Evolutionary conservation across 2,888 invertebrate genomes (phyloP).

Genomic region (Pecten maximus): DNA sequence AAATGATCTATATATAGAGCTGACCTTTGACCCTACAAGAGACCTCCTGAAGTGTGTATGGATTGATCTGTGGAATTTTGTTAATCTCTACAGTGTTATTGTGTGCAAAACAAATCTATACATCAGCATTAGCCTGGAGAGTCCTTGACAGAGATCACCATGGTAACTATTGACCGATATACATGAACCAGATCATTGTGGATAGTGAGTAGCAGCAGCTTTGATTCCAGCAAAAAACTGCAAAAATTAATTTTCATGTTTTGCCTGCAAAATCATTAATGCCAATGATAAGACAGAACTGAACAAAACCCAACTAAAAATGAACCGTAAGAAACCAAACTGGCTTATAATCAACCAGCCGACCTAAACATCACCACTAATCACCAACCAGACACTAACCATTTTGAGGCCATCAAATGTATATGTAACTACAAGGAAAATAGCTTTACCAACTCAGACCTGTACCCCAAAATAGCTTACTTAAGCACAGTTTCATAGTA

Average conservation of each 20-base stretch:
- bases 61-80: neutral
- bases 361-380: too few relatives aligned
- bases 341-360: neutral
- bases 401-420: neutral
- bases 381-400: neutral
- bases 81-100: neutral
- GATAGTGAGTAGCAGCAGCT: neutral
- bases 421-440: neutral
- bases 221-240: too few relatives aligned
- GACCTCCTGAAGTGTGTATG: neutral
- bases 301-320: neutral
- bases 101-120: conserved; percentile 11
- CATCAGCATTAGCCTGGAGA: neutral
- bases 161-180: neutral
- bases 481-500: too few relatives aligned
- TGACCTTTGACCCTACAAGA: neutral
- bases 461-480: too few relatives aligned
- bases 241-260: too few relatives aligned
- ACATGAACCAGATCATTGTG: neutral
- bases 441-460: too few relatives aligned
- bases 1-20: conserved; percentile 1
- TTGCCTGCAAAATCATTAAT: too few relatives aligned
- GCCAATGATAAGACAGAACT: too few relatives aligned
- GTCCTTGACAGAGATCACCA: neutral
- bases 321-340: neutral